Evolutionary conservation across 2,113 vertebrate genomes (phyloP).

Genomic region (Acanthisitta chloris): DNA sequence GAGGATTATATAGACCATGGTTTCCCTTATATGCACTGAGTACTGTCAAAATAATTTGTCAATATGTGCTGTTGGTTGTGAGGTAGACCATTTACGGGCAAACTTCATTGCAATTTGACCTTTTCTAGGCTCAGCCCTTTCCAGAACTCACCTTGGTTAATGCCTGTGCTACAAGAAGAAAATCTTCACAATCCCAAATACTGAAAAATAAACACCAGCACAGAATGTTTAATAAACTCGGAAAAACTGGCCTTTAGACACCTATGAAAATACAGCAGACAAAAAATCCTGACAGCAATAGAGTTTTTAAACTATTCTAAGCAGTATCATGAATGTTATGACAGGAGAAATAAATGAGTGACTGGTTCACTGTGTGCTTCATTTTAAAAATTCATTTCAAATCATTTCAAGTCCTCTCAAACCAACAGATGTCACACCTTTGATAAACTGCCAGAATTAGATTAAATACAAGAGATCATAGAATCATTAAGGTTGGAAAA

Average conservation of each 20-base stretch:
- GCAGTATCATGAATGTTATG: background rate
- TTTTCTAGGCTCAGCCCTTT: background rate
- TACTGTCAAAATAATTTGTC: background rate
- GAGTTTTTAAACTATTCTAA: background rate
- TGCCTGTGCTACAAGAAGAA: background rate
- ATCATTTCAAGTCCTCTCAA: background rate
- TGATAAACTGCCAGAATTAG: background rate
- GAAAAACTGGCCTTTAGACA: background rate
- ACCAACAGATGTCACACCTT: constrained; percentile 10
- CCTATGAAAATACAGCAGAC: background rate
- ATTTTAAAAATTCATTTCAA: constrained; percentile 33
- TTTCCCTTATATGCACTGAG: background rate
- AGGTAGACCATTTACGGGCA: background rate
- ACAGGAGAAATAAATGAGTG: background rate
- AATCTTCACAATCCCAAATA: background rate
- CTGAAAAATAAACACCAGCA: background rate
- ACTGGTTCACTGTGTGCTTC: background rate
- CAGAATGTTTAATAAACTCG: background rate
- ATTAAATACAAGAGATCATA: background rate
- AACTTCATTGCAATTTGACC: background rate
- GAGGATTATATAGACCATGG: background rate
- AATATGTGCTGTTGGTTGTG: background rate
- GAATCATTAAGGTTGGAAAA: background rate
- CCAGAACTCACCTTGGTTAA: background rate
- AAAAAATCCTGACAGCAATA: background rate